Percentiles rank a stretch among this genome's conserved stretches.
phyloP scores from a whole-genome alignment of 2,113 vertebrate species.

The Hyperoodon ampullatus region DNA sequence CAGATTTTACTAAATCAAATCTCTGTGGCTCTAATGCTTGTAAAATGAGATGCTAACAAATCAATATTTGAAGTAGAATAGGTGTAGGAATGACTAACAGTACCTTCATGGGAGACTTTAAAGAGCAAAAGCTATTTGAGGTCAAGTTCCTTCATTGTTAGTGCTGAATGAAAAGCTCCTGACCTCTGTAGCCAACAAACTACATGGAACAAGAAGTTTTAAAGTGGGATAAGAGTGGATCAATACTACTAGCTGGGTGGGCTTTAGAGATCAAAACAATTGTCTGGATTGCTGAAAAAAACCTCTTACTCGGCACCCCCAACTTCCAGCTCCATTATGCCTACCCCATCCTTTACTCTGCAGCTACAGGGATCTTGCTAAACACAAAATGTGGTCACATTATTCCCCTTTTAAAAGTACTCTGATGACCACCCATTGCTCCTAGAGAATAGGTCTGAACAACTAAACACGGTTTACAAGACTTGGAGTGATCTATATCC shows the following conservation, averaged over 20 bases:
- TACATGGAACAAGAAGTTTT: not conserved
- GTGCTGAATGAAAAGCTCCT: not conserved
- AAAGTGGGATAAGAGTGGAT: not conserved
- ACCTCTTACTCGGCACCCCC: not conserved
- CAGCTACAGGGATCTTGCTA: not conserved
- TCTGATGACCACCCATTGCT: not conserved
- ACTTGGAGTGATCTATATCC: not conserved
- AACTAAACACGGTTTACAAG: not conserved
- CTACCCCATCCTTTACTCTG: not conserved
- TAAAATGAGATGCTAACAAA: not conserved
- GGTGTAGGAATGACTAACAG: not conserved
- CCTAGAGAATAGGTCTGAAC: not conserved
- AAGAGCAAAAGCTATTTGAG: not conserved
- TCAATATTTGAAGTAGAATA: not conserved
- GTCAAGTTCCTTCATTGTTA: not conserved
- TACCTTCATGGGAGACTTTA: not conserved
- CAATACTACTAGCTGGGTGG: not conserved
- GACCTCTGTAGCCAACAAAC: not conserved
- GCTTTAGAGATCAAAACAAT: not conserved
- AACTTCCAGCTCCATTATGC: not conserved
- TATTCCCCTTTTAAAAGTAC: not conserved
- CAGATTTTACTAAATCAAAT: not conserved
- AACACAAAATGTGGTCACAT: not conserved
- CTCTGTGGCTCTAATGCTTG: not conserved
- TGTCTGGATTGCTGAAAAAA: not conserved